Conservation (phyloP, 1,140 invertebrate species). For the Apis cerana region DNA sequence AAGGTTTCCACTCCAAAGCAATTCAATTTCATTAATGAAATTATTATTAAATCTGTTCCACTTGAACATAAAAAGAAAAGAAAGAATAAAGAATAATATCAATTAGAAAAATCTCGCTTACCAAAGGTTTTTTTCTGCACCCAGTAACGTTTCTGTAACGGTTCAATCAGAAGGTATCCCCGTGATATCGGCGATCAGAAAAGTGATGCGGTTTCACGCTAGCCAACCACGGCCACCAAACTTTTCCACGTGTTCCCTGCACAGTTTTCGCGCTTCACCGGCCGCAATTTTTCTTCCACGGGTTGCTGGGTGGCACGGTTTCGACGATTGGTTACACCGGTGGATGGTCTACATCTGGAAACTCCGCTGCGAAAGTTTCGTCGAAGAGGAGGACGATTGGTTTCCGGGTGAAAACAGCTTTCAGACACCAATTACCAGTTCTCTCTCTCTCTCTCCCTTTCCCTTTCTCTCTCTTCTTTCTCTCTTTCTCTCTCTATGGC, state of each 20-base stretch:
- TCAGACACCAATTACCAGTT: slow-evolving; percentile 34
- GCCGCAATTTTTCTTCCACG: slow-evolving; percentile 27
- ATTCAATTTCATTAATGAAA: not conserved
- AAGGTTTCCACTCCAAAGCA: not conserved
- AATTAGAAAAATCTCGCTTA: not conserved
- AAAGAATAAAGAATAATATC: not conserved
- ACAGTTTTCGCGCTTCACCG: slow-evolving; percentile 28
- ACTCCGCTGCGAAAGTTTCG: slow-evolving; percentile 27
- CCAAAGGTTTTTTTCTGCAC: not conserved
- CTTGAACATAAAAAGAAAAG: not conserved
- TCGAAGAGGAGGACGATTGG: slow-evolving; percentile 34
- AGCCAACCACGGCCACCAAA: not conserved
- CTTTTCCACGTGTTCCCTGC: not conserved
- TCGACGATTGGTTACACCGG: slow-evolving; percentile 4
- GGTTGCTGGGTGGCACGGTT: not conserved
- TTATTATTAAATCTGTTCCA: not conserved
- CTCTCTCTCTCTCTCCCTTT: not conserved
- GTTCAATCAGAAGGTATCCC: not conserved
- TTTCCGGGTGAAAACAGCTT: slow-evolving; percentile 47
- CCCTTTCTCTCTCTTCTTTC: too few relatives aligned
- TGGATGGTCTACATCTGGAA: slow-evolving; percentile 2
- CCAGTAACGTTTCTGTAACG: not conserved
- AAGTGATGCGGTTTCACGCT: slow-evolving; percentile 7
- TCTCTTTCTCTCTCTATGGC: fast-evolving
- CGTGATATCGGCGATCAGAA: slow-evolving; percentile 15